Conservation (phyloP, 2,797 vertebrate genomes). For the Hirundo rustica region DNA sequence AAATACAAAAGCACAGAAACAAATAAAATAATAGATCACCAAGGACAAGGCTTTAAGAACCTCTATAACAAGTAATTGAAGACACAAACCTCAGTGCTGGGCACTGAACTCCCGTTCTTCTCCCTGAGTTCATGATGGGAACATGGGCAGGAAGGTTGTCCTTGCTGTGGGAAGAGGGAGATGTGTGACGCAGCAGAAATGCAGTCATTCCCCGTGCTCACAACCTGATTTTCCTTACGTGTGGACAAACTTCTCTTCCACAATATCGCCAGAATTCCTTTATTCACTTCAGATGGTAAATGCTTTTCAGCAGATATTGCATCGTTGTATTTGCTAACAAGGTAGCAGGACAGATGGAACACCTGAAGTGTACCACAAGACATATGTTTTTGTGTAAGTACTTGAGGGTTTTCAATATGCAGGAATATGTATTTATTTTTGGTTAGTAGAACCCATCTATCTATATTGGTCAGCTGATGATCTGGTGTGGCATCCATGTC, state of each 20-base stretch:
- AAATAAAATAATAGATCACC: neutral
- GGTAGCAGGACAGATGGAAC: slow-evolving; percentile 27
- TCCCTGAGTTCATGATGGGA: neutral
- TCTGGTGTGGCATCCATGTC: neutral
- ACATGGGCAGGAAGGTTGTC: rapidly evolving
- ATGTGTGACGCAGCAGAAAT: neutral
- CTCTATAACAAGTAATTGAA: neutral
- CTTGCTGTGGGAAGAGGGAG: neutral
- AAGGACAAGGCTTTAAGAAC: neutral
- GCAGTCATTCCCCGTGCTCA: neutral
- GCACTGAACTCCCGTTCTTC: neutral
- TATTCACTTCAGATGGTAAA: neutral
- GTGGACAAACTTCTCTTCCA: neutral
- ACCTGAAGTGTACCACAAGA: neutral
- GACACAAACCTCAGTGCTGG: neutral
- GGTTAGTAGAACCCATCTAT: neutral
- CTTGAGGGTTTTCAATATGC: neutral
- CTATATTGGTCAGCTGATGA: neutral
- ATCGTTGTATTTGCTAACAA: slow-evolving; percentile 25
- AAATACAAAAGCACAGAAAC: neutral
- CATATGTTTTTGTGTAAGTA: neutral
- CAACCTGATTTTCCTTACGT: neutral
- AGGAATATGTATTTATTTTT: neutral
- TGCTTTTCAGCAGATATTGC: neutral
- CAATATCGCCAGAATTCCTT: neutral